A percentile compares a stretch with the other conserved stretches of the same genome.
phyloP scores from a whole-genome alignment of 2,888 invertebrate genomes.

The Julus scandinavius region DNA sequence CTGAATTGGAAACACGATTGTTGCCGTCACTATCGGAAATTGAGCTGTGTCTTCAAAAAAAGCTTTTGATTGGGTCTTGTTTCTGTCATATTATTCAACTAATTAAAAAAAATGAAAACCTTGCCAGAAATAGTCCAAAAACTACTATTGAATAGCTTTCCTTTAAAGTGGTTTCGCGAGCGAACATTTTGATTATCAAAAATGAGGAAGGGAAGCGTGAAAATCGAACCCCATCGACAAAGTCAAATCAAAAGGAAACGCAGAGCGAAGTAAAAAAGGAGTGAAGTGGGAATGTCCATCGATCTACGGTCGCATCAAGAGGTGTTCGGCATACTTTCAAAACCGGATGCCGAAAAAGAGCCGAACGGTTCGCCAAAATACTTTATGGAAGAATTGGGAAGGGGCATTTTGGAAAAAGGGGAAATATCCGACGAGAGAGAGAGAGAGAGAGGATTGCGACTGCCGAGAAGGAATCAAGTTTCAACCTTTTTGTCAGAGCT shows the following conservation, averaged over 20 bases:
- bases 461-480: constrained; percentile 25
- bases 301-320: neutral
- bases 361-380: neutral
- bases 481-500: constrained; percentile 45
- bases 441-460: neutral
- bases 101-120: neutral
- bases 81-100: neutral
- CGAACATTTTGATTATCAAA: neutral
- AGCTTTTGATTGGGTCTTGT: too few species aligned
- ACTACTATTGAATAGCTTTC: too few species aligned
- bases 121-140: neutral
- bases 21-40: neutral
- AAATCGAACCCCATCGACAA: neutral
- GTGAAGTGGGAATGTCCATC: neutral
- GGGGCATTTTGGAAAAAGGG: neutral
- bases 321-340: neutral
- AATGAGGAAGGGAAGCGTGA: neutral
- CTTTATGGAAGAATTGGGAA: neutral
- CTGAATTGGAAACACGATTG: neutral
- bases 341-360: neutral
- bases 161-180: neutral
- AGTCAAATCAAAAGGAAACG: neutral
- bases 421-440: neutral
- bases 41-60: too few species aligned
- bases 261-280: neutral